Conservation (phyloP, 2,113 vertebrate genomes). For the Condylura cristata region DNA sequence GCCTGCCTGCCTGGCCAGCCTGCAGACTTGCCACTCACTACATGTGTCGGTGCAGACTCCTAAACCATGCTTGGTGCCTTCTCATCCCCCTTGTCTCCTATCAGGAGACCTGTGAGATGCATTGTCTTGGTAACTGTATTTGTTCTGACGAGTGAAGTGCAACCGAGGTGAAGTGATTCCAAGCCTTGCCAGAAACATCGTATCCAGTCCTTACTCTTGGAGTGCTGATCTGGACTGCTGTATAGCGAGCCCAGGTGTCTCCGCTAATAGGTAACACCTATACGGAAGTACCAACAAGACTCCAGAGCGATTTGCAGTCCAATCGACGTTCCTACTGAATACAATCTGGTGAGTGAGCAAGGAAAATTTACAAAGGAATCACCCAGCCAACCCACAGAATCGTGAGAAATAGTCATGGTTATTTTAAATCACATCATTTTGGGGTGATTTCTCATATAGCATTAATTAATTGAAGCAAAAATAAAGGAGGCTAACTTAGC, state of each 20-base stretch:
- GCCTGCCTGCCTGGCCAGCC: too few species aligned
- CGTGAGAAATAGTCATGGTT: background rate
- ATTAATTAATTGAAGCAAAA: slow-evolving; percentile 9
- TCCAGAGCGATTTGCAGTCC: background rate
- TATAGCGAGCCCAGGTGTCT: background rate
- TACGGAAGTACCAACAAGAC: background rate
- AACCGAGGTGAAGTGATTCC: background rate
- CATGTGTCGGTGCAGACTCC: too few species aligned
- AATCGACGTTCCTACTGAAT: background rate
- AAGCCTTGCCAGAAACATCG: background rate
- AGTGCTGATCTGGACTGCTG: background rate
- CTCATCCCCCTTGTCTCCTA: too few species aligned
- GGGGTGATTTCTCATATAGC: background rate
- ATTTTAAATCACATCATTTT: background rate
- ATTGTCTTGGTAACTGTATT: background rate
- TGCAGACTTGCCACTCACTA: too few species aligned
- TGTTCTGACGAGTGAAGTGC: background rate
- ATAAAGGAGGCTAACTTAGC: background rate
- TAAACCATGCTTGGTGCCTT: too few species aligned
- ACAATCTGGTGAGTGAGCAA: background rate
- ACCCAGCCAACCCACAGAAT: background rate
- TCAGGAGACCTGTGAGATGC: background rate
- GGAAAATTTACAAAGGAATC: background rate
- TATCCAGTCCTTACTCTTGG: background rate
- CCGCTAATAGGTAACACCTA: background rate